Evolutionary conservation across 2,113 vertebrate species (phyloP), one percentile per base, ranked within the genome.

Genomic region (Lepidothrix coronata): DNA sequence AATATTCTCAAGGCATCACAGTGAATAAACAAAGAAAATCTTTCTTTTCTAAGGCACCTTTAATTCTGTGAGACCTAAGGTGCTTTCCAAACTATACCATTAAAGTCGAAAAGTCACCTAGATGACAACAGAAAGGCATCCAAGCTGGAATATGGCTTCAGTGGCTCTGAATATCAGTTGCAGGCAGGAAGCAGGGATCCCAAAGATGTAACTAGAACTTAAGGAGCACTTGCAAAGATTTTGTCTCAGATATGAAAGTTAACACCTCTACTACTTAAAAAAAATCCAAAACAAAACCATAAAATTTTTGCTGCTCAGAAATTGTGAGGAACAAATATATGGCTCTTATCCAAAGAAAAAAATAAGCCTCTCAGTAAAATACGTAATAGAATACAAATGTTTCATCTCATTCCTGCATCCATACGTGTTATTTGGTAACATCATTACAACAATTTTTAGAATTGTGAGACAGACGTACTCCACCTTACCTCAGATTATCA

Each of bases 221-320:
- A 30, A 58, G 46, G n/a, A 79, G 18, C 33, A 55, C 27, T 77
- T 41, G 57, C 33, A 49, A 70, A 71, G 31, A 14, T 80, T 82
- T 94, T 72, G 7, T 16, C 49, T 77, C 37, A 67, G 37, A 23
- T 70, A 39, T 14, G 11, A 80, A 58, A 2, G 3, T 30, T 85
- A 88, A 46, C 15, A 33, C 25, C n/a, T 57, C 72, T 73, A 11
- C 24, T 76, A 52, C 52, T 85, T 79, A 25, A 71, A 65, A 3
- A 10, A 7, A 21, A n/a, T 30, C 20, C 24, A 54, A 85, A 55
- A 1, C 4, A 19, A 51, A 51, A 27, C 37, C 1, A 0, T 33
- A 46, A 92, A 28, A 30, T 59, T 68, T 33, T 43, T 76, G 31
- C 41, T 84, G 72, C 46, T 19, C 52, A 72, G 18, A 93, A 85